Percentiles rank a stretch among this genome's conserved stretches.
Evolutionary conservation across 2,797 vertebrate genomes (phyloP).

Genomic region (Notamacropus eugenii): DNA sequence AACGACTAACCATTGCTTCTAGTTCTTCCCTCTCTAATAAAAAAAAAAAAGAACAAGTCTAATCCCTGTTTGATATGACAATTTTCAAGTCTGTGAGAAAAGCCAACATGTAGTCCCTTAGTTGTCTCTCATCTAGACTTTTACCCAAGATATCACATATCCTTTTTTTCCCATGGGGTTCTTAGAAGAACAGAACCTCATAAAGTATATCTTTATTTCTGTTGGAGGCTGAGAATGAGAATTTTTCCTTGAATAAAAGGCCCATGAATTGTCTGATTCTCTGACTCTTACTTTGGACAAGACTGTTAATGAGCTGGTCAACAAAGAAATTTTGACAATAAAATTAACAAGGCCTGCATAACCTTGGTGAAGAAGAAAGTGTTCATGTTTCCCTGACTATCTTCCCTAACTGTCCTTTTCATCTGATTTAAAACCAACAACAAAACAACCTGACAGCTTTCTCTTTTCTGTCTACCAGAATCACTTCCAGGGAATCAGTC

Average conservation of each 20-base stretch:
- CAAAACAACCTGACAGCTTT: background rate
- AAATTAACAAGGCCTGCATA: constrained; percentile 13
- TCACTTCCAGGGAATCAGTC: constrained; percentile 52
- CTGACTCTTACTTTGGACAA: constrained; percentile 29
- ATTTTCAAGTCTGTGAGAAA: too few species aligned
- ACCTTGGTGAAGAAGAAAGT: background rate
- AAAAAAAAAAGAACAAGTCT: too few species aligned
- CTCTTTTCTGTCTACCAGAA: constrained; percentile 35
- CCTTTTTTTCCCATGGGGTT: background rate
- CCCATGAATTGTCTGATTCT: constrained; percentile 29
- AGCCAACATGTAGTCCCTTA: too few species aligned
- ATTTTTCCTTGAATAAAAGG: constrained; percentile 27
- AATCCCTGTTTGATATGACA: too few species aligned
- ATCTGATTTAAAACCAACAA: constrained; percentile 47
- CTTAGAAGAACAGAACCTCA: constrained; percentile 5
- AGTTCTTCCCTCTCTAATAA: too few species aligned
- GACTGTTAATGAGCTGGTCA: constrained; percentile 32
- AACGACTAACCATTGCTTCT: too few species aligned
- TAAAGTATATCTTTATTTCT: background rate
- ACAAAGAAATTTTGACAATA: constrained; percentile 37
- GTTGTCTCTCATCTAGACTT: too few species aligned
- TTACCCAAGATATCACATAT: background rate
- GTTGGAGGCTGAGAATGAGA: constrained; percentile 15
- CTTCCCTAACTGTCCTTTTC: constrained; percentile 27
- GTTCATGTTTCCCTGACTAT: constrained; percentile 30